These are phyloP conservation scores for Melanotaenia trifasciata DNA, from an alignment of 2,797 vertebrate genomes.

Conservation along the genomic window DNA sequence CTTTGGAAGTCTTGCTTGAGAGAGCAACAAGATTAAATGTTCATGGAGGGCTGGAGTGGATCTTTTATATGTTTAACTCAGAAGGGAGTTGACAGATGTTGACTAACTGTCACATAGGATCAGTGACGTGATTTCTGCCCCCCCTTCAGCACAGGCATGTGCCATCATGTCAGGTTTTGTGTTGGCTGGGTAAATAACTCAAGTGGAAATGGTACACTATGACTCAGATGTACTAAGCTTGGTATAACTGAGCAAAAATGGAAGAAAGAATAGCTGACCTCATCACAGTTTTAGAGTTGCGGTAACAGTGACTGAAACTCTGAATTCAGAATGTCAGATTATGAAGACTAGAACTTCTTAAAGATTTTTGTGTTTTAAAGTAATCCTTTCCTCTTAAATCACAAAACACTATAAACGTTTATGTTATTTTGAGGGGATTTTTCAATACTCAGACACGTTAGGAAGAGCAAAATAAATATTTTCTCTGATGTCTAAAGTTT, in stretches of 20 bases:
- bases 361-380: background rate
- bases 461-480: background rate
- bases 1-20: slow-evolving; percentile 45
- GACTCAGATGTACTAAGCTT: slow-evolving; percentile 40
- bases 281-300: slow-evolving; percentile 1
- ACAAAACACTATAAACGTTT: background rate
- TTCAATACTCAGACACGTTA: background rate
- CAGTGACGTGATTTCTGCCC: slow-evolving; percentile 36
- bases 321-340: background rate
- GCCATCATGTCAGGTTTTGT: slow-evolving; percentile 62
- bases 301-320: background rate
- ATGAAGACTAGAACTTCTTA: background rate
- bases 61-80: slow-evolving; percentile 72
- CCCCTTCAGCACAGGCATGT: slow-evolving; percentile 41
- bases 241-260: background rate
- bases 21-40: slow-evolving; percentile 48
- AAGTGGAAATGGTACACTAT: slow-evolving; percentile 24
- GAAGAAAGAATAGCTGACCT: slow-evolving; percentile 12
- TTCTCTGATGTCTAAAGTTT: background rate
- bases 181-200: background rate
- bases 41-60: slow-evolving; percentile 10
- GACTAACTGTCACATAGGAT: slow-evolving; percentile 18
- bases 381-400: background rate
- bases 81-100: slow-evolving; percentile 64
- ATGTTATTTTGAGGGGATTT: background rate